Base-by-base conservation (phyloP, 2,797 vertebrate genomes). In the Scolopax bukidnonensis region DNA sequence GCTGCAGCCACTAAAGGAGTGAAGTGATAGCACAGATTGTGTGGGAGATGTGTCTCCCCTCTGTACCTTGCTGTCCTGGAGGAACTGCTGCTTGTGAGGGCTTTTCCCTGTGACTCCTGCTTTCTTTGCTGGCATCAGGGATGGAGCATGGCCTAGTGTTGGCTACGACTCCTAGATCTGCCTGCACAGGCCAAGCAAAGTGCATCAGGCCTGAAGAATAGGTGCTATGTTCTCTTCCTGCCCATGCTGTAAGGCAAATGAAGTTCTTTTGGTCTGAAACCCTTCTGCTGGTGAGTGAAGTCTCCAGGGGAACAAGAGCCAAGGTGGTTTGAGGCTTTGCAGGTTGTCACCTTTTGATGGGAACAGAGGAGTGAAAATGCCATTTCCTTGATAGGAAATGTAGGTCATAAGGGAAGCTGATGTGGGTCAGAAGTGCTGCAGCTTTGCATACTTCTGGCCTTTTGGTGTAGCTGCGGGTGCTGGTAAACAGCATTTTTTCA, bases 131-230 rank as follows among this genome's bases (percentile, higher is more conserved):
- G 61, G 50, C 25, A 12, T 45, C 28, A 71, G 63, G 70, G 27
- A 8, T 76, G 59, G n/a, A 65, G 43, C 28, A 0, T 3, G 45
- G 75, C 68, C 23, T 47, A 2, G 59, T 10, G 10, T 20, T 40
- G 33, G 45, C 59, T 74, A 4, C 63, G 53, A 12, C 24, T n/a
- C 27, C 23, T 68, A 20, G 24, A 17, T 59, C 10, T 8, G 25
- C 20, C 2, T 0, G 5, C 13, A 0, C 11, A 41, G 73, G 24
- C 68, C 0, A 6, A 36, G n/a, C 4, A 5, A 36, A 43, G 40
- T 41, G 57, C n/a, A 16, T 38, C 61, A 33, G 78, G 19, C 38
- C 74, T 45, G 61, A 32, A 6, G 18, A 21, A 21, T 7, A 16
- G 43, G 15, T 20, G 41, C 27, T 64, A 2, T 21, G 12, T 10